These are phyloP conservation scores for roundworm (Caenorhabditis elegans) DNA, from an alignment of 1,140 invertebrate genomes.

Conservation along the genomic window DNA sequence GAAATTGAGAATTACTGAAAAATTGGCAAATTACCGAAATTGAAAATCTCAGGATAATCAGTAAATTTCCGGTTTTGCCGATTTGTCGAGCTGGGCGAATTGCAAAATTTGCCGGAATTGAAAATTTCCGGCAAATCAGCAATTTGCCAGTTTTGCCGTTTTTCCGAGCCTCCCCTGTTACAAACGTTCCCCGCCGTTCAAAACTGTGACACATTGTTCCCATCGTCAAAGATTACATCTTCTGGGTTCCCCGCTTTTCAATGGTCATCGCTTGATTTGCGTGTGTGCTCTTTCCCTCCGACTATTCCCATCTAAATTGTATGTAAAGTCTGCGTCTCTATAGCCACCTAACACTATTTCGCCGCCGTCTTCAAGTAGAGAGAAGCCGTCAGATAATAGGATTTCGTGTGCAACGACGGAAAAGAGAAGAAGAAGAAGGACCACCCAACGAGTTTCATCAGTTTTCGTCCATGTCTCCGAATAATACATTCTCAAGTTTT, in stretches of 20 bases:
- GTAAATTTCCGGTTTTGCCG: too few species aligned
- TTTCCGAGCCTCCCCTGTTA: too few species aligned
- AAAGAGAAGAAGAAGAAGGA: neutral
- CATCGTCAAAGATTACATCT: neutral
- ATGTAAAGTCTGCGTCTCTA: neutral
- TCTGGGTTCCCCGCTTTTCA: neutral
- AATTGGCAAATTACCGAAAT: too few species aligned
- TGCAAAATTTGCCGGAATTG: too few species aligned
- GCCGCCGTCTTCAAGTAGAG: neutral
- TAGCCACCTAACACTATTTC: neutral
- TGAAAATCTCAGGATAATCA: too few species aligned
- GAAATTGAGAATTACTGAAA: too few species aligned
- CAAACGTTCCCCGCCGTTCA: too few species aligned
- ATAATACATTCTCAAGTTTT: neutral
- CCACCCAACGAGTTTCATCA: slow-evolving; percentile 31
- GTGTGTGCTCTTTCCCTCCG: neutral
- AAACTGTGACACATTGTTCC: too few species aligned
- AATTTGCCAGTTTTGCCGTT: too few species aligned
- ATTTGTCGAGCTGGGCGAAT: too few species aligned
- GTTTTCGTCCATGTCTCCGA: neutral
- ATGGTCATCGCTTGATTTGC: slow-evolving; percentile 19
- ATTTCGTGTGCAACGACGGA: slow-evolving; percentile 12
- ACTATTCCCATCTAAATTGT: slow-evolving; percentile 9
- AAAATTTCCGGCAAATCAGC: too few species aligned
- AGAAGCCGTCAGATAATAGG: slow-evolving; percentile 30